These are phyloP conservation scores for Chrysomallon squamiferum DNA, from an alignment of 1,140 invertebrate genomes.

Conservation along the genomic window DNA sequence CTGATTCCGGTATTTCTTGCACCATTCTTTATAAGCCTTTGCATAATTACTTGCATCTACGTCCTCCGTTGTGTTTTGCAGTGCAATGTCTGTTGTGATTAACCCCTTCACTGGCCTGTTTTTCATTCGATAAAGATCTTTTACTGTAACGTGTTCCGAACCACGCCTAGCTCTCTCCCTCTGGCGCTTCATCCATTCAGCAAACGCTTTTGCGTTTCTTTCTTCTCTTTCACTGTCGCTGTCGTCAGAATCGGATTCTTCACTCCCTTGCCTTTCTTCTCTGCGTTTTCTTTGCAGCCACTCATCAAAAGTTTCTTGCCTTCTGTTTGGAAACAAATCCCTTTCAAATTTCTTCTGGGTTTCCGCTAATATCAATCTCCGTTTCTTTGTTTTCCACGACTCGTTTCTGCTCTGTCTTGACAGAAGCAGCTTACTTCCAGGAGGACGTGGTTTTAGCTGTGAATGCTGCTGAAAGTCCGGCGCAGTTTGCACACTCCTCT, in stretches of 20 bases:
- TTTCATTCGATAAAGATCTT: slow-evolving; percentile 9
- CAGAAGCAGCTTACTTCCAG: neutral
- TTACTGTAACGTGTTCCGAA: slow-evolving; percentile 5
- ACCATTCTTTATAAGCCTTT: slow-evolving; percentile 34
- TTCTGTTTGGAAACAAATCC: neutral
- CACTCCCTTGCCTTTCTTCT: slow-evolving; percentile 16
- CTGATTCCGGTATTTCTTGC: slow-evolving; percentile 21
- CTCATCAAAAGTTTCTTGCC: slow-evolving; percentile 34
- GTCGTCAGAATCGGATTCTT: slow-evolving; percentile 8
- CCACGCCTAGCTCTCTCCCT: neutral
- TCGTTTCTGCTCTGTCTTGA: slow-evolving; percentile 12
- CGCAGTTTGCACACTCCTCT: slow-evolving; percentile 13
- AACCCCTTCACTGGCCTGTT: slow-evolving; percentile 26
- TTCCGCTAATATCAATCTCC: slow-evolving; percentile 17
- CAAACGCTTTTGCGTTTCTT: slow-evolving; percentile 19
- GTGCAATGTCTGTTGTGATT: slow-evolving; percentile 15
- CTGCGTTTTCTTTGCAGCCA: slow-evolving; percentile 38
- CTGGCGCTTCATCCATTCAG: slow-evolving; percentile 12
- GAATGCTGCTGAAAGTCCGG: slow-evolving; percentile 1
- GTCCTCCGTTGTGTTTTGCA: too few relatives aligned
- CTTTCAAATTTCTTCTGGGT: slow-evolving; percentile 6
- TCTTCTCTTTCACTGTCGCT: slow-evolving; percentile 22
- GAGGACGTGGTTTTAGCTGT: too few relatives aligned
- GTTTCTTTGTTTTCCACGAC: slow-evolving; percentile 13
- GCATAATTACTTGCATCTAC: slow-evolving; percentile 14